Conservation (phyloP, 2,888 invertebrate genomes). For the Apotomis betuletana region DNA sequence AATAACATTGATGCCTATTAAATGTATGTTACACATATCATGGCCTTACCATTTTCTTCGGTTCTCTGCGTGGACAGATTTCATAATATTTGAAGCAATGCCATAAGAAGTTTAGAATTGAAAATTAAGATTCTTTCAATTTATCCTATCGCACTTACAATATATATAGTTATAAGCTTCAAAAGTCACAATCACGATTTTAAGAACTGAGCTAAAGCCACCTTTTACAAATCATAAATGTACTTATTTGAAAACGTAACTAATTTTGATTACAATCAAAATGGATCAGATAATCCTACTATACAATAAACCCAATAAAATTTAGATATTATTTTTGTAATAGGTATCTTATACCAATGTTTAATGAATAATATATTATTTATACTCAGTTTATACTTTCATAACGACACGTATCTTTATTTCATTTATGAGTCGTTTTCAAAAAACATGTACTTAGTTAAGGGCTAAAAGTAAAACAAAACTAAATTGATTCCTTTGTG, state of each 20-base stretch:
- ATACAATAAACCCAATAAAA: background rate
- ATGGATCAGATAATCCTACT: conserved; percentile 1
- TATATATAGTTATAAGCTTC: background rate
- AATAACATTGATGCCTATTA: too few species aligned
- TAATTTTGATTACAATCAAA: background rate
- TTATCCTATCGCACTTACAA: conserved; percentile 24
- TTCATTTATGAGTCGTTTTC: background rate
- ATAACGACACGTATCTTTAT: conserved; percentile 8
- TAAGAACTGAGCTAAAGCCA: conserved; percentile 10
- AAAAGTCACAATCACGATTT: background rate
- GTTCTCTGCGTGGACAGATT: conserved; percentile 17
- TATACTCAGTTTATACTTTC: too few species aligned
- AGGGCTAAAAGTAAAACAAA: too few species aligned
- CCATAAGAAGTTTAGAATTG: conserved; percentile 7
- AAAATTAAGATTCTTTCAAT: conserved; percentile 4
- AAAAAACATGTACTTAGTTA: too few species aligned
- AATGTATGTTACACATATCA: too few species aligned
- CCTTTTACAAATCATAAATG: conserved; percentile 2
- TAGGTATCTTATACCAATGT: background rate
- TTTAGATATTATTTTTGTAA: too few species aligned
- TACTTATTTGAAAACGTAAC: conserved; percentile 3
- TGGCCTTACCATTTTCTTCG: background rate
- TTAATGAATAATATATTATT: background rate
- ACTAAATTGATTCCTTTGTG: too few species aligned
- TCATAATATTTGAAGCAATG: conserved; percentile 1